Conservation (phyloP, 2,888 invertebrate genomes). For the Protonemura montana region DNA sequence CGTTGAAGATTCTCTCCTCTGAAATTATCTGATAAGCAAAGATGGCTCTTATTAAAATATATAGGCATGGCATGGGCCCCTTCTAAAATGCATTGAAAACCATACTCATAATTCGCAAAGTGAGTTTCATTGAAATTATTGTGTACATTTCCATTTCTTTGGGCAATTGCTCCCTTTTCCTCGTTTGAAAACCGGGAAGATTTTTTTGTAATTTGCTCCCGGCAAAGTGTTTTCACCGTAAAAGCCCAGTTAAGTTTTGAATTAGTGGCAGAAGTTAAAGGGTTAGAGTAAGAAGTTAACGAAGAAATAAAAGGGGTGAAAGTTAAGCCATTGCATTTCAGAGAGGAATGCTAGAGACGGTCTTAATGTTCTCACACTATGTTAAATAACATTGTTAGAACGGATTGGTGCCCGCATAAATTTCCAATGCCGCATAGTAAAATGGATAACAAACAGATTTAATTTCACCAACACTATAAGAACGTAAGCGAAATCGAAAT, state of each 20-base stretch:
- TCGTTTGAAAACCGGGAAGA: slow-evolving; percentile 26
- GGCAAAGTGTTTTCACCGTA: slow-evolving; percentile 33
- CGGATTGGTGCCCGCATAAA: slow-evolving; percentile 31
- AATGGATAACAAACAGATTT: too few relatives aligned
- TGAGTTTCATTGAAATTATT: slow-evolving; percentile 29
- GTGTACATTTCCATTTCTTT: slow-evolving; percentile 16
- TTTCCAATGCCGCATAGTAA: not conserved
- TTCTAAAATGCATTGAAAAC: slow-evolving; percentile 15
- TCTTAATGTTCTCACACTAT: slow-evolving; percentile 48
- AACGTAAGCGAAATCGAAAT: too few relatives aligned
- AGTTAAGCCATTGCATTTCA: not conserved
- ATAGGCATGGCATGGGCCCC: not conserved
- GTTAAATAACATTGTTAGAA: slow-evolving; percentile 45
- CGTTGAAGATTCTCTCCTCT: not conserved
- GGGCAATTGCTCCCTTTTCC: not conserved
- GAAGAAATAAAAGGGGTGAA: slow-evolving; percentile 30
- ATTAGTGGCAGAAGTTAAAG: slow-evolving; percentile 33
- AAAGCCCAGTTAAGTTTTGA: slow-evolving; percentile 34
- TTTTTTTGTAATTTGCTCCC: slow-evolving; percentile 34
- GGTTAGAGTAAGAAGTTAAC: slow-evolving; percentile 35
- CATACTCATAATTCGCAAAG: not conserved
- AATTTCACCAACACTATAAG: too few relatives aligned
- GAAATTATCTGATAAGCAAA: not conserved
- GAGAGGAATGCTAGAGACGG: slow-evolving; percentile 37
- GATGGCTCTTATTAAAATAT: not conserved